Evolutionary conservation across 1,140 invertebrate genomes (phyloP), one percentile per base, ranked within the genome.

Genomic region (Drosophila varians): DNA sequence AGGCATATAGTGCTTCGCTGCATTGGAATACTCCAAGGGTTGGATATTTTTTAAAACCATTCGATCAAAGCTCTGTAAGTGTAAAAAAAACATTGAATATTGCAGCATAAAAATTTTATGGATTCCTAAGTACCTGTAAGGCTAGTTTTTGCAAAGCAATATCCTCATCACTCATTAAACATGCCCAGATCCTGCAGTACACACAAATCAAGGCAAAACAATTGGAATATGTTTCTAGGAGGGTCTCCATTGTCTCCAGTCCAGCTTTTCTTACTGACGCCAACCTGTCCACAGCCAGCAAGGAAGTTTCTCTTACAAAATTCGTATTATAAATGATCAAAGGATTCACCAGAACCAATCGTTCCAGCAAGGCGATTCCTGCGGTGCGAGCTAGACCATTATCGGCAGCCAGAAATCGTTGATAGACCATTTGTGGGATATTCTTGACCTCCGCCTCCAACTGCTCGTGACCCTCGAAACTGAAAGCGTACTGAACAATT

Each of bases 281-380:
- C 5, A 89, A 56, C 4, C 45, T 51, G 47, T 91, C 90, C 11
- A 73, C 70, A 1, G 71, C 76, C 11, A 91, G 54, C 18, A 62
- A 9, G 0, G 77, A 73, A 4, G 49, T 70, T 19, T 88, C 82
- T 0, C 54, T 51, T 12, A 89, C 88, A 36, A 90, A 91, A 43
- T 90, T 87, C 1, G 90, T 91, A 3, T 90, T 86, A 34, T 87
- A 91, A 1, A 91, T 89, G 6, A 91, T 88, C 1, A 88, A 52
- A 0, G 74, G 84, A 73, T 91, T 91, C 1, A 83, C 61, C 2
- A 74, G 56, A 4, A 84, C 68, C 28, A 91, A 31, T 21, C 84
- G 64, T 57, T 91, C 90, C 4, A 91, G 43, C 23, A 91, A 53
- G 18, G 79, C 62, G 6, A 91, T 55, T 31, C 90, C 90, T 1